These are phyloP conservation scores for Aplidium turbinatum DNA, from an alignment of 23 tunicate genomes.

Conservation along the genomic window DNA sequence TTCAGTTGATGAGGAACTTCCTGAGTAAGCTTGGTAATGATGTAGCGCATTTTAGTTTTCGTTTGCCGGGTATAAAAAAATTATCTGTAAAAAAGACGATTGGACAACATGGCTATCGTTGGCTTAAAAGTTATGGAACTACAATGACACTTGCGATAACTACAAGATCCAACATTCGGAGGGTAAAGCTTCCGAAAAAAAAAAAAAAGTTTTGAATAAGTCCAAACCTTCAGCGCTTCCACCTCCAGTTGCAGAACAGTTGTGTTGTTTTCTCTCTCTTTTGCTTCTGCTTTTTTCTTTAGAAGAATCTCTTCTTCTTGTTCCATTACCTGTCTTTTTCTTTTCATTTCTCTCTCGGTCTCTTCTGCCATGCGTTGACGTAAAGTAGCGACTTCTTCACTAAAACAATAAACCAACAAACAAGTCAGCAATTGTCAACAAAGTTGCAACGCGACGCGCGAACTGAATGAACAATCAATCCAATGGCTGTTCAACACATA, in stretches of 20 bases:
- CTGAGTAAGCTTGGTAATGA: not conserved
- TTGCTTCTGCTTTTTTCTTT: not conserved
- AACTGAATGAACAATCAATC: too few relatives aligned
- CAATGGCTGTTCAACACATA: too few relatives aligned
- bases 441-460: too few relatives aligned
- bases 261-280: not conserved
- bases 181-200: too few relatives aligned
- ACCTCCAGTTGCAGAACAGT: slow-evolving; percentile 10
- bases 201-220: too few relatives aligned
- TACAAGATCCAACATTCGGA: too few relatives aligned
- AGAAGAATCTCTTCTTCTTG: slow-evolving; percentile 30
- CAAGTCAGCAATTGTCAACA: too few relatives aligned
- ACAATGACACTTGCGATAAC: too few relatives aligned
- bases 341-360: slow-evolving; percentile 45
- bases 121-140: too few relatives aligned
- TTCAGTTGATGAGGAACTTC: not conserved
- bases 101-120: too few relatives aligned
- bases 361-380: slow-evolving; percentile 61
- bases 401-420: slow-evolving; percentile 34
- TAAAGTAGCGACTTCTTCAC: slow-evolving; percentile 59
- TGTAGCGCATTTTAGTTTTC: not conserved
- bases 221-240: slow-evolving; percentile 30
- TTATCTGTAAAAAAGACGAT: too few relatives aligned
- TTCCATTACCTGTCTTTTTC: slow-evolving; percentile 42
- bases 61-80: too few relatives aligned